Percentiles rank a stretch among this genome's conserved stretches.
phyloP scores from a whole-genome alignment of 2,888 invertebrate species.

The Rotaria macrura region DNA sequence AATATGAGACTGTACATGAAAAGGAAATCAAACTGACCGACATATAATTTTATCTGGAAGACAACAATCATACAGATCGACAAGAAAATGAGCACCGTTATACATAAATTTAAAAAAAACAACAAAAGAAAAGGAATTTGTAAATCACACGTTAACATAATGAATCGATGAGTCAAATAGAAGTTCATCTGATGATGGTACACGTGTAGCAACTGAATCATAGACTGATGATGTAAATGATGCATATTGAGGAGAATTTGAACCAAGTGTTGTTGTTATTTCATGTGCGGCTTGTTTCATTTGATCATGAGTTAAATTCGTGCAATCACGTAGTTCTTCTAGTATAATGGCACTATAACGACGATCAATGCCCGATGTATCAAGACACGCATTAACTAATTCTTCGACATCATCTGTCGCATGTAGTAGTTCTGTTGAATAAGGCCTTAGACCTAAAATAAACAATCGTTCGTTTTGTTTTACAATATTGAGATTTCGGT shows the following conservation, averaged over 20 bases:
- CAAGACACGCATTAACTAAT: slow-evolving; percentile 27
- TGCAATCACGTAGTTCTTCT: slow-evolving; percentile 28
- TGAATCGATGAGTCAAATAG: not conserved
- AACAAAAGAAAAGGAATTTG: not conserved
- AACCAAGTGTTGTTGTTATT: not conserved
- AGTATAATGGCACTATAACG: slow-evolving; percentile 29
- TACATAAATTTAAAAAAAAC: not conserved
- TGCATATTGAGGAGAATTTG: not conserved
- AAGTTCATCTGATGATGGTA: not conserved
- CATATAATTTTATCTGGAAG: not conserved
- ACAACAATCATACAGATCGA: not conserved
- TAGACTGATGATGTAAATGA: not conserved
- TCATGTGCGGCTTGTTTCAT: slow-evolving; percentile 27
- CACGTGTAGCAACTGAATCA: not conserved
- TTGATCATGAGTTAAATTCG: slow-evolving; percentile 28
- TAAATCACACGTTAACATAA: slow-evolving; percentile 11
- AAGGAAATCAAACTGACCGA: not conserved
- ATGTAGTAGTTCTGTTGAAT: not conserved
- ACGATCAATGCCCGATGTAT: slow-evolving; percentile 31
- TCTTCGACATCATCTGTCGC: slow-evolving; percentile 10
- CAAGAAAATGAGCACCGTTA: not conserved
- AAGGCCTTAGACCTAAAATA: not conserved
- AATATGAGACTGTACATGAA: not conserved
- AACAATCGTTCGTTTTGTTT: not conserved
- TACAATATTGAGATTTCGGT: too few relatives aligned